Evolutionary conservation across 64 coral and sea anemone species (phyloP).

Genomic region (Trachythela sp.): DNA sequence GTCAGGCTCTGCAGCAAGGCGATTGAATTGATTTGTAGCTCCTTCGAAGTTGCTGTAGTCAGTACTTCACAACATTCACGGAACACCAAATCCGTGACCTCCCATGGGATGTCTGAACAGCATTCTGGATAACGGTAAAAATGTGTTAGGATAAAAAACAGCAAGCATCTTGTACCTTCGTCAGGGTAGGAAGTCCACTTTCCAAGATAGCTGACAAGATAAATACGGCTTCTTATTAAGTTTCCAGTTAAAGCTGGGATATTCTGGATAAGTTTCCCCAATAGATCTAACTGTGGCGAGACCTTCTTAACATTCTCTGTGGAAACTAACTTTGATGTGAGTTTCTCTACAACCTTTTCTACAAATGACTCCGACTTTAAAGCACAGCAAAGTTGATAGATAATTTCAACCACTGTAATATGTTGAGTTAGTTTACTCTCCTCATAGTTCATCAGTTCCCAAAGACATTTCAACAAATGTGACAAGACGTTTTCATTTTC

Average conservation of each 20-base stretch:
- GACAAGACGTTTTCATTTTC: background rate
- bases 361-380: background rate
- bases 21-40: background rate
- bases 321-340: background rate
- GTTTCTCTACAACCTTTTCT: background rate
- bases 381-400: background rate
- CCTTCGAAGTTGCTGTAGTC: background rate
- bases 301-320: background rate
- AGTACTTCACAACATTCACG: background rate
- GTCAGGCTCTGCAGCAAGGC: background rate
- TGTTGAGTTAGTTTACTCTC: background rate
- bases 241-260: background rate
- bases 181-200: background rate
- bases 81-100: background rate
- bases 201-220: background rate
- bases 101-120: background rate
- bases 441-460: background rate
- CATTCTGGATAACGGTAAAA: slow-evolving; percentile 5
- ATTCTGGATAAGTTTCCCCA: background rate
- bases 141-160: background rate
- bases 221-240: background rate
- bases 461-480: background rate
- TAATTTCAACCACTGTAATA: background rate
- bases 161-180: background rate
- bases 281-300: background rate